A percentile compares a stretch with the other conserved stretches of the same genome.
Conservation (phyloP, 2,797 vertebrate species). For the Manis javanica region DNA sequence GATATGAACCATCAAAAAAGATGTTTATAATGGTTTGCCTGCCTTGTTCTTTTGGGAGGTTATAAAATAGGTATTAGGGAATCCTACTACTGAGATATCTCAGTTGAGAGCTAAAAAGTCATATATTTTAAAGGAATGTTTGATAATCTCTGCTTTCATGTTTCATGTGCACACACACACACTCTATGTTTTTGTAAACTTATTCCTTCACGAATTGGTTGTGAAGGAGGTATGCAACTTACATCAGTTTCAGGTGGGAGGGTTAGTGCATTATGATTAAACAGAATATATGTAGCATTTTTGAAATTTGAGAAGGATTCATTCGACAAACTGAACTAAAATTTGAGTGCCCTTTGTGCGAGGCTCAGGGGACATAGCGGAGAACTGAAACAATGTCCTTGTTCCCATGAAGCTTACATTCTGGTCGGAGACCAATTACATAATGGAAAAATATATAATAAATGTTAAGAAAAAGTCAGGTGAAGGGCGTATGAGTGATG, state of each 20-base stretch:
- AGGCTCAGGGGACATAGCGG: not conserved
- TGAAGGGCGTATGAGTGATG: not conserved
- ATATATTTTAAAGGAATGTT: not conserved
- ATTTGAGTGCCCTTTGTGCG: not conserved
- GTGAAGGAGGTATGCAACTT: not conserved
- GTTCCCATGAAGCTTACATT: not conserved
- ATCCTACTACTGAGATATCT: not conserved
- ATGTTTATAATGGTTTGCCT: not conserved
- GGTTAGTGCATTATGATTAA: not conserved
- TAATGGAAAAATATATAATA: not conserved
- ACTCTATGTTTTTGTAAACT: not conserved
- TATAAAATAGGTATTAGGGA: not conserved
- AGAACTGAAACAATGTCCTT: not conserved
- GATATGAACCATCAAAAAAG: not conserved
- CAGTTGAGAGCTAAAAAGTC: not conserved
- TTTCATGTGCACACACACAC: not conserved
- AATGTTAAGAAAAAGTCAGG: not conserved
- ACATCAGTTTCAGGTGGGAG: not conserved
- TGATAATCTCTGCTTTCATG: not conserved
- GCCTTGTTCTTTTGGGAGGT: slow-evolving; percentile 29
- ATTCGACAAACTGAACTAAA: not conserved
- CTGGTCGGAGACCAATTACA: not conserved
- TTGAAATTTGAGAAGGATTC: not conserved
- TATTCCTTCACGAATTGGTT: not conserved
- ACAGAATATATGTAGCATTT: not conserved